Evolutionary conservation across 2,113 vertebrate genomes (phyloP), one percentile per base, ranked within the genome.

Genomic region (Erpornis zantholeuca): DNA sequence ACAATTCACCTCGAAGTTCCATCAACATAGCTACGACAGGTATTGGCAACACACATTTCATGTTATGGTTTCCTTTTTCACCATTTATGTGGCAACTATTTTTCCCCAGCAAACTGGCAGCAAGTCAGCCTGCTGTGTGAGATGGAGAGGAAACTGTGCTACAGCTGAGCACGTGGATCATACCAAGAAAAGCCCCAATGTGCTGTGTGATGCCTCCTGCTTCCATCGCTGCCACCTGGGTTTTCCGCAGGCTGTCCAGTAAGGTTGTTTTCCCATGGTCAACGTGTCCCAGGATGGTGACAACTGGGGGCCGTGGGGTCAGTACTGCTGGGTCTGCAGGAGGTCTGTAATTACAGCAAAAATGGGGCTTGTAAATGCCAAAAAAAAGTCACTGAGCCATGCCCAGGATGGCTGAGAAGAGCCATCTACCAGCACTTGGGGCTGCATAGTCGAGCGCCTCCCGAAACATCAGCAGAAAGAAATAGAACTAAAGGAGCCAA

Each of bases 221-320:
- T 88, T 99, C 99, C 82, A 90, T 97, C 2, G 98, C 92, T 1
- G 97, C 99, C 75, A 99, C 97, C 16, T 99, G 99, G 80, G 98
- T 99, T 97, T 98, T 99, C 86, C 99, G 96, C 36, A 99, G 97
- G 47, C 98, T 98, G 98, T 99, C 99, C 82, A 99, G 98, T 54
- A 99, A 97, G 0, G 99, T 99, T 6, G 99, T 99, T 93, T 99
- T 99, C 21, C 99, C 99, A 35, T 99, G 99, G 89, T 99, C 99
- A 69, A 99, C 99, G 7, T 99, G 99, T 49, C 99, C 99, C 99
- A 99, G 98, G 93, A 99, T 99, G 44, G 99, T 99, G 73, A 99
- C 99, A 80, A 99, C 98, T 0, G 99, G 99, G 56, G 98, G 98
- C 21, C 99, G 98, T 1, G 97, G 79, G 50, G 92, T 97, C 95